Conservation (phyloP, 2,113 vertebrate species). For the Coturnix japonica region DNA sequence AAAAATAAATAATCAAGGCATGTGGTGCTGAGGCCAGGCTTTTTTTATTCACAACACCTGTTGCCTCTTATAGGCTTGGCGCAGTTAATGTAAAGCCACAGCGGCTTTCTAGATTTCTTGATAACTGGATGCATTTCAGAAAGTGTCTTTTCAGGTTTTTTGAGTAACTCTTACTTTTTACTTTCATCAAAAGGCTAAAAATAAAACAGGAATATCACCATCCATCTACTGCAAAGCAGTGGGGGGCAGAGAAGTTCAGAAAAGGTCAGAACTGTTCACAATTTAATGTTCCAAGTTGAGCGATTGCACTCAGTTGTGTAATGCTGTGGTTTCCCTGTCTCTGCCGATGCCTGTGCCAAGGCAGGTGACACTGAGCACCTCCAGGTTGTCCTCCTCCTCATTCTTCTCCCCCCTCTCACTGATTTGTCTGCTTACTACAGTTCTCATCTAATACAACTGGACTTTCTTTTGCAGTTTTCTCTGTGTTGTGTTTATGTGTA, state of each 20-base stretch:
- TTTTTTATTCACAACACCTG: constrained; percentile 38
- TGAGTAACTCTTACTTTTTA: background rate
- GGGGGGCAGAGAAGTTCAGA: background rate
- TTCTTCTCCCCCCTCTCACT: background rate
- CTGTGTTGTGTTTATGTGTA: background rate
- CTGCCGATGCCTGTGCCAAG: background rate
- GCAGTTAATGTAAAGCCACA: background rate
- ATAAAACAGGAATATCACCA: background rate
- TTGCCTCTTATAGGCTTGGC: constrained; percentile 22
- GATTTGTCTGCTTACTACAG: fast-evolving
- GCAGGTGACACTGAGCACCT: background rate
- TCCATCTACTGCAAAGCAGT: background rate
- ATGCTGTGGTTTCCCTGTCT: background rate
- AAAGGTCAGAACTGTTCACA: background rate
- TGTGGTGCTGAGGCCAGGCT: background rate
- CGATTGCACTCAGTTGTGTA: fast-evolving
- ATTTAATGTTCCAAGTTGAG: background rate
- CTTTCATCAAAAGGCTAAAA: background rate
- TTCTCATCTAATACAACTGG: background rate
- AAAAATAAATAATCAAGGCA: constrained; percentile 55
- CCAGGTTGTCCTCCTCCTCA: background rate
- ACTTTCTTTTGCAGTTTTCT: background rate
- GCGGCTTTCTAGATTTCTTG: background rate
- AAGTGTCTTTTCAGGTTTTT: background rate
- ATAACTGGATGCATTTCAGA: background rate